Conservation (phyloP, 2,113 vertebrate genomes). For the Phyllostomus discolor region DNA sequence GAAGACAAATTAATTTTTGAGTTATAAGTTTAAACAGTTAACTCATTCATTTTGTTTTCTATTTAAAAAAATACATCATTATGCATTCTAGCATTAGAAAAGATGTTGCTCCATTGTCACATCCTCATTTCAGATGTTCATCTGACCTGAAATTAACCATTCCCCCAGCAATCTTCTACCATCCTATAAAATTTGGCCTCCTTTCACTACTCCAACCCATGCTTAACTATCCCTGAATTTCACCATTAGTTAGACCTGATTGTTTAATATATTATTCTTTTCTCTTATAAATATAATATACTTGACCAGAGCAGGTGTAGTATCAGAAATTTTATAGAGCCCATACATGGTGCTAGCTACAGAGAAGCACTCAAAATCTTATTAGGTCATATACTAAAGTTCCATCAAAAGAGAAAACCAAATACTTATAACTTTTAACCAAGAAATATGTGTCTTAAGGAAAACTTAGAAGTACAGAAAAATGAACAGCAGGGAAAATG, state of each 20-base stretch:
- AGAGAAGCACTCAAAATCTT: background rate
- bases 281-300: conserved; percentile 14
- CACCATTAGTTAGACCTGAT: background rate
- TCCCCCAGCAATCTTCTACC: background rate
- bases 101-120: background rate
- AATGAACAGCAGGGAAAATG: background rate
- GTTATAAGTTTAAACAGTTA: background rate
- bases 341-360: background rate
- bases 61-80: background rate
- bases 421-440: background rate
- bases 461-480: background rate
- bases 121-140: background rate
- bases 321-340: background rate
- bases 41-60: background rate
- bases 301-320: background rate
- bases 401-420: background rate
- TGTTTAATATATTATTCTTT: background rate
- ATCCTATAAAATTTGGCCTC: background rate
- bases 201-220: background rate
- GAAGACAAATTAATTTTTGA: conserved; percentile 15
- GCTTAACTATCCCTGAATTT: background rate
- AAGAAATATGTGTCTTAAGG: background rate
- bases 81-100: background rate
- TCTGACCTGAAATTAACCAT: background rate
- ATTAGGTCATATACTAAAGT: background rate